phyloP scores from a whole-genome alignment of 2,113 vertebrate species.

The Cariama cristata region DNA sequence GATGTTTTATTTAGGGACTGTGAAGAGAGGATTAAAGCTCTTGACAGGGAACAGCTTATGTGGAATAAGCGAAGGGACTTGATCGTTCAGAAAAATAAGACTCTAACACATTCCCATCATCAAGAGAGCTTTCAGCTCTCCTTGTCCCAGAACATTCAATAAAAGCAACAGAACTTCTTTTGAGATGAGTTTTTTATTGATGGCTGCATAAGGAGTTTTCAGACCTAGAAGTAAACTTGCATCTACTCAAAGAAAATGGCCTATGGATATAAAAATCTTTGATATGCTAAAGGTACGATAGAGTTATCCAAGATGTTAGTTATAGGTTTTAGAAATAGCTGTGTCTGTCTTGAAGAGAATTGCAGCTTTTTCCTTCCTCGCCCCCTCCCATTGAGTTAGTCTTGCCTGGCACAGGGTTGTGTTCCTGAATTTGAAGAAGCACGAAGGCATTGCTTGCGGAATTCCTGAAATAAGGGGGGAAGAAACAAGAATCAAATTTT shows the following conservation, averaged over 20 bases:
- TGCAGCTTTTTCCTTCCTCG: background rate
- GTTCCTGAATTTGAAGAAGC: background rate
- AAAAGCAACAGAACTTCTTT: background rate
- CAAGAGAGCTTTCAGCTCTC: background rate
- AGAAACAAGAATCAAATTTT: background rate
- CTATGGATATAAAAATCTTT: background rate
- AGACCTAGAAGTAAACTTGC: background rate
- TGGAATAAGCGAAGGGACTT: background rate
- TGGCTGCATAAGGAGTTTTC: background rate
- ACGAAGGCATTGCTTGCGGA: background rate
- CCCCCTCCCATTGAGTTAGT: background rate
- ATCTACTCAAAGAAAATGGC: background rate
- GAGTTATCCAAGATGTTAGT: background rate
- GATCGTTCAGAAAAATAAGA: background rate
- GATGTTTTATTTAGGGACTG: constrained; percentile 21
- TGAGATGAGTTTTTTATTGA: background rate
- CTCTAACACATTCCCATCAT: background rate
- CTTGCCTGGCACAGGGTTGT: background rate
- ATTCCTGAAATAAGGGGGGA: background rate
- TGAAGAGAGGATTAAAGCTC: constrained; percentile 15
- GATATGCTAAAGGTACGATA: background rate
- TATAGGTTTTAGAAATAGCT: background rate
- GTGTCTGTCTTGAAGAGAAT: background rate
- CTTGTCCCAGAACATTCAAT: background rate
- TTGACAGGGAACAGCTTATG: background rate